Conservation (phyloP, 1,140 invertebrate genomes). For the Eufriesea mexicana region DNA sequence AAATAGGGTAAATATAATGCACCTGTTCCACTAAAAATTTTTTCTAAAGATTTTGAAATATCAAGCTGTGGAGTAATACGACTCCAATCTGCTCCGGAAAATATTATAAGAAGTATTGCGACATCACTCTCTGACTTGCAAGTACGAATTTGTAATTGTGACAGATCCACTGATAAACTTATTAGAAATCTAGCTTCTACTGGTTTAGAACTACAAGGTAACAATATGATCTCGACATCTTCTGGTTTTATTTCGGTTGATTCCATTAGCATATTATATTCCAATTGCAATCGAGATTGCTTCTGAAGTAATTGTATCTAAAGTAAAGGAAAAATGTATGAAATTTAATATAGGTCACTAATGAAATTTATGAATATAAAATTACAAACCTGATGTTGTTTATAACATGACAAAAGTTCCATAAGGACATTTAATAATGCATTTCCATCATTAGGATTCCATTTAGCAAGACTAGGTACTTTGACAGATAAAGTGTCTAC, state of each 20-base stretch:
- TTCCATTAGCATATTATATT: constrained; percentile 71
- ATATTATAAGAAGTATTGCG: constrained; percentile 72
- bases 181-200: constrained; percentile 74
- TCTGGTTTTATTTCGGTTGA: constrained; percentile 59
- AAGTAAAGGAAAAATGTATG: not conserved
- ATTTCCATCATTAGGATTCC: constrained; percentile 82
- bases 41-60: constrained; percentile 75
- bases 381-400: constrained; percentile 81
- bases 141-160: constrained; percentile 64
- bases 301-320: constrained; percentile 62
- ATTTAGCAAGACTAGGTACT: constrained; percentile 84
- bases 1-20: constrained; percentile 70
- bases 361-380: not conserved
- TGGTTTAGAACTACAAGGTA: constrained; percentile 60
- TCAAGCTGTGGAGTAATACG: constrained; percentile 67
- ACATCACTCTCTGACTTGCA: constrained; percentile 56
- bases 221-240: constrained; percentile 76
- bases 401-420: constrained; percentile 83
- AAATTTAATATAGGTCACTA: not conserved
- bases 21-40: constrained; percentile 62
- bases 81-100: constrained; percentile 69
- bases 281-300: constrained; percentile 59
- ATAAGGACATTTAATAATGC: constrained; percentile 82
- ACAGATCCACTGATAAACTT: constrained; percentile 73
- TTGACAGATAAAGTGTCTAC: constrained; percentile 78